A percentile compares a stretch with the other conserved stretches of the same genome.
phyloP scores from a whole-genome alignment of 2,888 invertebrate genomes.

The Diaphora mendica region DNA sequence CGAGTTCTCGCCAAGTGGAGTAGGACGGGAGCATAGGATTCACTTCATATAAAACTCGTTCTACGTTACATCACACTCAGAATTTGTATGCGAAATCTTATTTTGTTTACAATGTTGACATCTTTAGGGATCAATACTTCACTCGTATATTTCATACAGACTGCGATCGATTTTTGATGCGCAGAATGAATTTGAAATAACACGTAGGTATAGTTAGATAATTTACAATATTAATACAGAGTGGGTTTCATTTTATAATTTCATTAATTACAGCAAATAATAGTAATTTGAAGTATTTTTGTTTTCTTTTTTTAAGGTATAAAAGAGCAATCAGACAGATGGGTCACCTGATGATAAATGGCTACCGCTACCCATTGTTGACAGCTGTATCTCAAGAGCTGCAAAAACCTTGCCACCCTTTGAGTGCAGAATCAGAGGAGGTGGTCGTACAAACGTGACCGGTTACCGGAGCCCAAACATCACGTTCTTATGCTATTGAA shows the following conservation, averaged over 20 bases:
- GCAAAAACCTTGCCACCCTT: too few relatives aligned
- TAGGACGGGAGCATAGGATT: slow-evolving; percentile 55
- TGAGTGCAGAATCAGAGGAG: too few relatives aligned
- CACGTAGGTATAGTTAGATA: neutral
- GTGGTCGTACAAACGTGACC: too few relatives aligned
- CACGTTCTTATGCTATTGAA: too few relatives aligned
- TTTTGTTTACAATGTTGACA: neutral
- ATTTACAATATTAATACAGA: neutral
- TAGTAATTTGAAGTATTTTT: neutral
- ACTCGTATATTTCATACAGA: neutral
- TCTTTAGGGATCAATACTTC: neutral
- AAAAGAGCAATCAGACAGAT: neutral
- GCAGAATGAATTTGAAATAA: neutral
- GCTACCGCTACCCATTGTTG: too few relatives aligned
- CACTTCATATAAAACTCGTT: slow-evolving; percentile 44
- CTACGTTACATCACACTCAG: slow-evolving; percentile 16
- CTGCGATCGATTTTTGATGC: neutral
- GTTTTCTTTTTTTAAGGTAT: neutral
- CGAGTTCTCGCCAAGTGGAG: slow-evolving; percentile 58
- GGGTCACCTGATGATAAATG: neutral
- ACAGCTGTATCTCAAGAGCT: too few relatives aligned
- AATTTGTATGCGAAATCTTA: slow-evolving; percentile 3
- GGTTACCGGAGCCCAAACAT: too few relatives aligned
- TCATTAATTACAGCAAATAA: neutral
- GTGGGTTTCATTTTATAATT: neutral